Percentiles rank a stretch among this genome's conserved stretches.
These are phyloP conservation scores for Agapetus fuscipes DNA, from an alignment of 2,888 invertebrate species.

Conservation along the genomic window DNA sequence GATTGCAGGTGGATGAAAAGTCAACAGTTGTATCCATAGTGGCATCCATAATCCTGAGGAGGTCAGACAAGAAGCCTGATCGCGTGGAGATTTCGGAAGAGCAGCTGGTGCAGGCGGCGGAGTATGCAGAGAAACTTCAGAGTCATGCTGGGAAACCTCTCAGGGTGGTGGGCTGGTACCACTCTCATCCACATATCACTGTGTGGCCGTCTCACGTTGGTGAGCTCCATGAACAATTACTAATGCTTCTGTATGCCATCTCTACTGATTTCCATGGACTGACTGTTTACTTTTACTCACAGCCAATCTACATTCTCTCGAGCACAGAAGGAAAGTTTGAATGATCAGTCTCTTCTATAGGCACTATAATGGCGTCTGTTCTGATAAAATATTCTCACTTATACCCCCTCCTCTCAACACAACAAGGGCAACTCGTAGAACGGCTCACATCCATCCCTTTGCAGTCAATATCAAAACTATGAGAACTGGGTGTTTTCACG, in stretches of 20 bases:
- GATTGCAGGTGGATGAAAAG: conserved; percentile 46
- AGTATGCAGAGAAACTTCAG: conserved; percentile 56
- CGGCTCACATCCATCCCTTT: too few relatives aligned
- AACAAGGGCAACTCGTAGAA: too few relatives aligned
- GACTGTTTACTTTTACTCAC: background rate
- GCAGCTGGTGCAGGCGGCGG: conserved; percentile 62
- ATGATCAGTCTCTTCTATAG: too few relatives aligned
- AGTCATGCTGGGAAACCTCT: conserved; percentile 54
- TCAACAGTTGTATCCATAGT: conserved; percentile 57
- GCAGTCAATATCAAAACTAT: too few relatives aligned
- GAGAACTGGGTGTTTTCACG: too few relatives aligned
- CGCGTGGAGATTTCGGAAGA: conserved; percentile 80
- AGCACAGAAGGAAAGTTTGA: too few relatives aligned
- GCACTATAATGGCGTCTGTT: too few relatives aligned
- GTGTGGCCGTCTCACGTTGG: conserved; percentile 83
- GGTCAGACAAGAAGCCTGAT: conserved; percentile 75
- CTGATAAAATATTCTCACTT: too few relatives aligned
- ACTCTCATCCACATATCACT: conserved; percentile 83
- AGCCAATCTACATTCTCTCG: too few relatives aligned
- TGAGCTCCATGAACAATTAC: conserved; percentile 30
- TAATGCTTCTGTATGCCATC: background rate
- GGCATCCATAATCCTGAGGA: conserved; percentile 62
- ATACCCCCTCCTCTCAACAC: too few relatives aligned
- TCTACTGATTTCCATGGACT: background rate
- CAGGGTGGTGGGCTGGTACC: conserved; percentile 80